Conservation (phyloP, 2,797 vertebrate genomes). For the Megaceryle alcyon region DNA sequence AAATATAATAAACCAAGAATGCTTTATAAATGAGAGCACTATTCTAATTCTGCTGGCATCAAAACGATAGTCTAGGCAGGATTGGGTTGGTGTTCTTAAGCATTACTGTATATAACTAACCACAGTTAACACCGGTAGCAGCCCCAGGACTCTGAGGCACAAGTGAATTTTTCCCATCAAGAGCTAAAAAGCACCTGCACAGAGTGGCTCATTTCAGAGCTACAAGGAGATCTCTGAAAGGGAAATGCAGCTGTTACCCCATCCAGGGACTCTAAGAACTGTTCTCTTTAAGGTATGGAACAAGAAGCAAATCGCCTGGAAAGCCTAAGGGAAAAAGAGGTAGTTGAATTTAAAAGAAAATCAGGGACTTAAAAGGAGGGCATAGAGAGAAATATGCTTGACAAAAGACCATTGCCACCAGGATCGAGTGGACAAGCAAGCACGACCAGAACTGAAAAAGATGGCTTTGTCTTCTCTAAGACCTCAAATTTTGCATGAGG, state of each 20-base stretch:
- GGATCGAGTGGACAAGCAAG: not conserved
- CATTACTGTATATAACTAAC: not conserved
- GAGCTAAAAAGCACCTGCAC: not conserved
- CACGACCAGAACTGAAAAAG: not conserved
- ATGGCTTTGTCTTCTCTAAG: not conserved
- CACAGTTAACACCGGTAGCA: not conserved
- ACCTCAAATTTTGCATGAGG: not conserved
- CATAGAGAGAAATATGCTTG: not conserved
- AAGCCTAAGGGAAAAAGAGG: not conserved
- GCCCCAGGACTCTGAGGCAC: not conserved
- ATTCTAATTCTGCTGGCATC: not conserved
- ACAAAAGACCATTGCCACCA: not conserved
- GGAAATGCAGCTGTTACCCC: not conserved
- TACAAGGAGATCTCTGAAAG: not conserved
- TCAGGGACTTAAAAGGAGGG: not conserved
- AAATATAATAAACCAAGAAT: constrained; percentile 18
- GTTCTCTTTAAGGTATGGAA: not conserved
- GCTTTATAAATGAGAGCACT: not conserved
- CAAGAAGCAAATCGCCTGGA: not conserved
- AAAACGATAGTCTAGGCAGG: not conserved
- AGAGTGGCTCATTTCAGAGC: not conserved
- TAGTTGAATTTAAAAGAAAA: not conserved
- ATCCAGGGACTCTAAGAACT: not conserved
- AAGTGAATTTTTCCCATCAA: not conserved
- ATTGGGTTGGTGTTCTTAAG: not conserved